phyloP scores from a whole-genome alignment of 2,797 vertebrate genomes.

The Zonotrichia albicollis region DNA sequence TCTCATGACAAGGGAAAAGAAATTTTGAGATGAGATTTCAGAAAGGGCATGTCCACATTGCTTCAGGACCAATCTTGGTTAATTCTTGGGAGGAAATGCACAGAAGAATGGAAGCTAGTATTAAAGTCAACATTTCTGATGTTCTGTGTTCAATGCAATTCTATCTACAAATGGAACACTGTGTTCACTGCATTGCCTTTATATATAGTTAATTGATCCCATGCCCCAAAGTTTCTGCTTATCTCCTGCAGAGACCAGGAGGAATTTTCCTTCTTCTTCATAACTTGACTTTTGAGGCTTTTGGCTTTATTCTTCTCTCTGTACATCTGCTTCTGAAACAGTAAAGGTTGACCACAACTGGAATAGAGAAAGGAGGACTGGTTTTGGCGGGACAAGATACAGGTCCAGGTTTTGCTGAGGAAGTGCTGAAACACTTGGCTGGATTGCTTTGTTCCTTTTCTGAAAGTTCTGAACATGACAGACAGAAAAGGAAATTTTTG shows the following conservation, averaged over 20 bases:
- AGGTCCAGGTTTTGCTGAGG: neutral
- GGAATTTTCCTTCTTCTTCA: neutral
- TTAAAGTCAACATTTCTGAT: neutral
- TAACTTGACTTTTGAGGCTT: neutral
- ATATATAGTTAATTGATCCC: neutral
- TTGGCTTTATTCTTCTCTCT: neutral
- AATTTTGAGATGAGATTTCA: neutral
- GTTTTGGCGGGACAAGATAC: neutral
- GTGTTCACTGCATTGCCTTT: neutral
- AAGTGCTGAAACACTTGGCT: neutral
- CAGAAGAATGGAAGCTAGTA: neutral
- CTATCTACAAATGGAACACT: neutral
- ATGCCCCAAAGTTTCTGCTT: neutral
- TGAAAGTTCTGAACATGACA: neutral
- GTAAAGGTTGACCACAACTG: neutral
- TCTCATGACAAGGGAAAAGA: neutral
- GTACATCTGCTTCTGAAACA: neutral
- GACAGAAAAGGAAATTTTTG: neutral
- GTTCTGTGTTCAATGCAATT: neutral
- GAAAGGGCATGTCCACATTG: neutral
- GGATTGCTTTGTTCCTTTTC: neutral
- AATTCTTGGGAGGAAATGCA: neutral
- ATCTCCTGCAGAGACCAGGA: neutral
- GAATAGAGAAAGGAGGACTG: neutral
- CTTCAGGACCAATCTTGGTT: neutral